A percentile compares a stretch with the other conserved stretches of the same genome.
These are phyloP conservation scores for Meiosimyza decipiens DNA, from an alignment of 2,888 invertebrate species.

Conservation along the genomic window DNA sequence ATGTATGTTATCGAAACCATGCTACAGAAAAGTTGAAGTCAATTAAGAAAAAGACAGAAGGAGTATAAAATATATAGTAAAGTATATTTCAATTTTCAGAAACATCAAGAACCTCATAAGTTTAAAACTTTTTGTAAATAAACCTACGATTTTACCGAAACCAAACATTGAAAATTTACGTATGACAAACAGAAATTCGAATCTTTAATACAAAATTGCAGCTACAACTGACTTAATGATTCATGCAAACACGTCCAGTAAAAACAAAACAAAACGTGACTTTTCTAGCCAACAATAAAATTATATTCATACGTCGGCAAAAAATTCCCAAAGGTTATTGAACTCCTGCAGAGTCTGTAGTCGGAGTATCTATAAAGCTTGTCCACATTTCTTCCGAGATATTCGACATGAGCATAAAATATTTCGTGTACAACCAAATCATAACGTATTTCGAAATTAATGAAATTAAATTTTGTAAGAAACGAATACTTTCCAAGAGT, in stretches of 20 bases:
- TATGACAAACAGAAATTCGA: too few species aligned
- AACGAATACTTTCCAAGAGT: not conserved
- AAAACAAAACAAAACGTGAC: conserved; percentile 10
- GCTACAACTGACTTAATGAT: not conserved
- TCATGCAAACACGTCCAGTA: not conserved
- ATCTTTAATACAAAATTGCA: too few species aligned
- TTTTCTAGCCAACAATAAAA: not conserved
- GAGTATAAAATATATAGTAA: too few species aligned
- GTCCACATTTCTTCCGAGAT: not conserved
- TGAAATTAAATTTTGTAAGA: not conserved
- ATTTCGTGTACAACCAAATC: not conserved
- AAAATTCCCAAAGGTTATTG: conserved; percentile 1
- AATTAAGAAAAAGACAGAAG: too few species aligned
- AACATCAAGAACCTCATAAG: too few species aligned
- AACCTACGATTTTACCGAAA: not conserved
- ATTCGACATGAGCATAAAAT: not conserved
- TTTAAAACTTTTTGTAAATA: not conserved
- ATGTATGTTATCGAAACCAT: too few species aligned
- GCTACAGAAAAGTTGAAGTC: too few species aligned
- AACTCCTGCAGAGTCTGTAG: not conserved
- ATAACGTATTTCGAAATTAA: too few species aligned
- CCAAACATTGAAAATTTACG: too few species aligned
- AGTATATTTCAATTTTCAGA: too few species aligned
- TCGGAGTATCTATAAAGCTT: not conserved
- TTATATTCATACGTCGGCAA: too few species aligned